Percentiles rank a stretch among this genome's conserved stretches.
Conservation (phyloP, 2,797 vertebrate genomes). For the Trachurus trachurus region DNA sequence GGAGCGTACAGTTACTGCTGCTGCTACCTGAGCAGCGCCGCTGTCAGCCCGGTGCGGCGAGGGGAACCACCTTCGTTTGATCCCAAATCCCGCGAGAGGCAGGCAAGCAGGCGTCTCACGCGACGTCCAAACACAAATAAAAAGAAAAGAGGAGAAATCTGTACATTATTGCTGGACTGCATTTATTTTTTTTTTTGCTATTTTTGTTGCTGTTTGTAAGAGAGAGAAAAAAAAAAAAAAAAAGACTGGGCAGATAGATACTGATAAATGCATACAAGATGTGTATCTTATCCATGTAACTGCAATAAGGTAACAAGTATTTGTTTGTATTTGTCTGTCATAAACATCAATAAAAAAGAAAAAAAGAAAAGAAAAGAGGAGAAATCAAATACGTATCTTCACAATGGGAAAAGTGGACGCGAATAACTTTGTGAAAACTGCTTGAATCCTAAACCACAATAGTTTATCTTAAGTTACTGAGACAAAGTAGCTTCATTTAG, state of each 20-base stretch:
- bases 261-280: too few relatives aligned
- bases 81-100: constrained; percentile 79
- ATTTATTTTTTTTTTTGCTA: too few relatives aligned
- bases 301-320: too few relatives aligned
- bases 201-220: too few relatives aligned
- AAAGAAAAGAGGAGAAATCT: constrained; percentile 7
- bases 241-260: too few relatives aligned
- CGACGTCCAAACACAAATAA: neutral
- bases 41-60: constrained; percentile 59
- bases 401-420: constrained; percentile 3
- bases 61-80: constrained; percentile 59
- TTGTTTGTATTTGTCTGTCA: too few relatives aligned
- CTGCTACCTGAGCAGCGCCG: constrained; percentile 69
- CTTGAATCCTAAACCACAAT: neutral
- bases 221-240: too few relatives aligned
- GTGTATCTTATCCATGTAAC: too few relatives aligned
- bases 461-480: neutral
- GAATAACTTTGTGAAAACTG: neutral
- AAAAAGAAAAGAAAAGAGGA: too few relatives aligned
- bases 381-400: neutral
- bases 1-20: constrained; percentile 21
- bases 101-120: neutral
- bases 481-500: neutral
- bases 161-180: too few relatives aligned
- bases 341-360: too few relatives aligned